Percentiles rank a stretch among this genome's conserved stretches.
These are phyloP conservation scores for Mustela lutreola DNA, from an alignment of 2,113 vertebrate genomes.

Conservation along the genomic window DNA sequence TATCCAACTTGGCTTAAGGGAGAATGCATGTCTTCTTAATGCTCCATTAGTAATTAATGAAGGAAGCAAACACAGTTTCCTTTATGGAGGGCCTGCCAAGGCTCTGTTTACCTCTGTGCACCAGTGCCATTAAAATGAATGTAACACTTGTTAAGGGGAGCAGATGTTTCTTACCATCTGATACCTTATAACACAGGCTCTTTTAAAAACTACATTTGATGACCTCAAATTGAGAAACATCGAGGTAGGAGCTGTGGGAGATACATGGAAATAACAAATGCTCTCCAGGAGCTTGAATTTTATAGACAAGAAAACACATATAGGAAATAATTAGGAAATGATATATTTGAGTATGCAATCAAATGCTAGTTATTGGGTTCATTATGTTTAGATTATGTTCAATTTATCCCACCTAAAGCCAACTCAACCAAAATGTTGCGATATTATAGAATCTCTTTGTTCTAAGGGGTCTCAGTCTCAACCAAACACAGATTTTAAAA, in stretches of 20 bases:
- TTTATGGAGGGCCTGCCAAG: conserved; percentile 73
- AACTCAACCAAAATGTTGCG: neutral
- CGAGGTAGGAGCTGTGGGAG: conserved; percentile 22
- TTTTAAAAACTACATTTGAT: conserved; percentile 65
- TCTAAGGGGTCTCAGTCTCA: neutral
- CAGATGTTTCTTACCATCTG: conserved; percentile 76
- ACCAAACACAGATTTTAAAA: conserved; percentile 7
- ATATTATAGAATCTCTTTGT: neutral
- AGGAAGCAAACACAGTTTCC: conserved; percentile 81
- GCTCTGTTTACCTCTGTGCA: conserved; percentile 78
- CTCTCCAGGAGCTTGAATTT: neutral
- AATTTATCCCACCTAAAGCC: neutral
- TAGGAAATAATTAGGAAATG: conserved; percentile 47
- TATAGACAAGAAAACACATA: neutral
- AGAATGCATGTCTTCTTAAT: conserved; percentile 72
- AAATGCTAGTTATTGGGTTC: conserved; percentile 23
- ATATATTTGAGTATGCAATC: neutral
- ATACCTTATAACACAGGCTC: conserved; percentile 65
- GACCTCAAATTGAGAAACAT: conserved; percentile 41
- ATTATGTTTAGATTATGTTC: neutral
- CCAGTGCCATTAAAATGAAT: conserved; percentile 73
- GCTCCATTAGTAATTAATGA: conserved; percentile 82
- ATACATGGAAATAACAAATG: neutral
- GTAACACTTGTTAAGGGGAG: conserved; percentile 72
- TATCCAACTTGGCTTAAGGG: conserved; percentile 76